Conservation (phyloP, 2,888 invertebrate genomes). For the Carcina quercana region DNA sequence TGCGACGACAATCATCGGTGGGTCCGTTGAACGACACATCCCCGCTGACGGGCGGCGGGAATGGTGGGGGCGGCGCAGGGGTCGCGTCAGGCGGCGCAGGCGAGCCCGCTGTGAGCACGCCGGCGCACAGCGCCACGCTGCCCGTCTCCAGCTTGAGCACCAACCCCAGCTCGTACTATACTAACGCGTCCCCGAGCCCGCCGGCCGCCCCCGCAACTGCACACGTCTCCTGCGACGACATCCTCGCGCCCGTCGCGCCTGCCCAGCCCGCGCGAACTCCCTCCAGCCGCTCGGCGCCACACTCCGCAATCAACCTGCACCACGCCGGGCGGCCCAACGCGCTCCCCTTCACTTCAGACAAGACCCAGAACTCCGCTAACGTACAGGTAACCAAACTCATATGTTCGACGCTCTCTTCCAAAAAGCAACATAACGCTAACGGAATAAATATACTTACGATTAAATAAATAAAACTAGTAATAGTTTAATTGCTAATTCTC, state of each 20-base stretch:
- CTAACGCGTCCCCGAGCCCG: slow-evolving; percentile 76
- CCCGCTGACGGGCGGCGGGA: slow-evolving; percentile 50
- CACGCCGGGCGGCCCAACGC: slow-evolving; percentile 59
- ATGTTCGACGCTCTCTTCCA: neutral
- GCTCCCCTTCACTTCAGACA: slow-evolving; percentile 44
- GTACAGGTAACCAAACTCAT: slow-evolving; percentile 28
- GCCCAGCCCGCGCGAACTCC: slow-evolving; percentile 44
- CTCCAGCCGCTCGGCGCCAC: slow-evolving; percentile 63
- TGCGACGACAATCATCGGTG: slow-evolving; percentile 76
- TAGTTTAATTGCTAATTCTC: neutral
- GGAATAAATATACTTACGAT: neutral
- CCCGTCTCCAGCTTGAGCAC: slow-evolving; percentile 73
- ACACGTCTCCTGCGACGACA: slow-evolving; percentile 65
- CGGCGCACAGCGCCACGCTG: slow-evolving; percentile 62
- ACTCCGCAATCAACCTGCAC: slow-evolving; percentile 62
- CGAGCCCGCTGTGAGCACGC: slow-evolving; percentile 60
- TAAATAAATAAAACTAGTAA: neutral
- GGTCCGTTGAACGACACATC: slow-evolving; percentile 75
- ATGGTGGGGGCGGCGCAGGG: slow-evolving; percentile 25
- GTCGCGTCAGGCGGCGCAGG: slow-evolving; percentile 34
- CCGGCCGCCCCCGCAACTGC: slow-evolving; percentile 55
- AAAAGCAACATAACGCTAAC: neutral
- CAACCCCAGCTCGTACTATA: slow-evolving; percentile 75
- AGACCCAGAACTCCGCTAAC: slow-evolving; percentile 33
- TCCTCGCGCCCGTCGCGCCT: slow-evolving; percentile 49